These are phyloP conservation scores for Rotaria macrura DNA, from an alignment of 2,888 invertebrate species.

Conservation along the genomic window DNA sequence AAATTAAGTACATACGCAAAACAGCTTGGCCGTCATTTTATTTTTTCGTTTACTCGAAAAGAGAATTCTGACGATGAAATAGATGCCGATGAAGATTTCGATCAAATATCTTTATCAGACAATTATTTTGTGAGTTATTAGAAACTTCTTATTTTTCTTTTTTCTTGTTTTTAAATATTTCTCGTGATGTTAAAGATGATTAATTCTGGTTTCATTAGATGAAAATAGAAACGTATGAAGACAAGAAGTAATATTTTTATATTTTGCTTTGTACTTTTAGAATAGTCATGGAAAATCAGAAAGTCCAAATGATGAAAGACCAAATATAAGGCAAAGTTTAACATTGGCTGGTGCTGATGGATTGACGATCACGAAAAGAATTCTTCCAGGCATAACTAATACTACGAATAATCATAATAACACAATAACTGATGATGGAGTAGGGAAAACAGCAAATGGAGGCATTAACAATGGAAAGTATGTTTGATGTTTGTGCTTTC, in stretches of 20 bases:
- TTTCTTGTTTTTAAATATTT: no score
- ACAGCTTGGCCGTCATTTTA: neutral
- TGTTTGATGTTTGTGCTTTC: neutral
- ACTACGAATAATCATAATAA: neutral
- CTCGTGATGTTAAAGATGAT: no score
- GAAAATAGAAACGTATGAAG: no score
- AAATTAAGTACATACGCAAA: neutral
- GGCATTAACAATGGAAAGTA: slow-evolving; percentile 3
- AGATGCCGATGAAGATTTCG: slow-evolving; percentile 2
- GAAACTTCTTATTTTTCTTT: no score
- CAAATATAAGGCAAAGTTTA: neutral
- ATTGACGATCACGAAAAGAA: neutral
- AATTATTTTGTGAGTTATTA: neutral
- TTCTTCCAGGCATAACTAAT: neutral
- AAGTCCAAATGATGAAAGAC: neutral
- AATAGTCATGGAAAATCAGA: neutral
- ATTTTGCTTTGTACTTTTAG: neutral
- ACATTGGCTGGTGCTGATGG: neutral
- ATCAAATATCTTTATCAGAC: slow-evolving; percentile 2
- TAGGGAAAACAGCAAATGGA: neutral
- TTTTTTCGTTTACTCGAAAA: neutral
- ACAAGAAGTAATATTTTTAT: no score
- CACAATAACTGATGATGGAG: neutral
- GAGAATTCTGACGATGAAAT: neutral
- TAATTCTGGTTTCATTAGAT: no score